These are phyloP conservation scores for Spialia ferax DNA, from an alignment of 2,888 invertebrate genomes.

Conservation along the genomic window DNA sequence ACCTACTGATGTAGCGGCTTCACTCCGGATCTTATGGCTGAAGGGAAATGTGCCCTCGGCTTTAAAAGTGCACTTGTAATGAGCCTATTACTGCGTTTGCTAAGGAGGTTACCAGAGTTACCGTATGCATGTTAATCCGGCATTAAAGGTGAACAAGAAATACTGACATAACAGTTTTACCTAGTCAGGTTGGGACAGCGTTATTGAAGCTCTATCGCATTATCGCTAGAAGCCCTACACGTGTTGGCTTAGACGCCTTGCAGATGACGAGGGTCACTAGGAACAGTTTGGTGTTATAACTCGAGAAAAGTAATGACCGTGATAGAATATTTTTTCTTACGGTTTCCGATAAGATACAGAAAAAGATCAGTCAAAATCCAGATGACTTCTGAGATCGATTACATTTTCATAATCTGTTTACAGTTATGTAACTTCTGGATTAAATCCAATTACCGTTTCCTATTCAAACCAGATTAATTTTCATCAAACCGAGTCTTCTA, in stretches of 20 bases:
- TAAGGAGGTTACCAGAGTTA: constrained; percentile 33
- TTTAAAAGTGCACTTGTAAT: constrained; percentile 21
- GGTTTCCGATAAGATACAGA: background rate
- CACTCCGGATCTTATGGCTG: constrained; percentile 17
- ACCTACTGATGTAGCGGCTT: constrained; percentile 7
- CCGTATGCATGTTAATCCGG: constrained; percentile 47
- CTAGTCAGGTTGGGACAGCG: constrained; percentile 37
- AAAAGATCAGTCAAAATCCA: too few relatives aligned
- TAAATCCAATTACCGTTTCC: background rate
- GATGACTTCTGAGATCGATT: background rate
- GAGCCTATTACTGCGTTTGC: constrained; percentile 16
- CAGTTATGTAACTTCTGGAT: background rate
- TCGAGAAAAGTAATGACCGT: background rate
- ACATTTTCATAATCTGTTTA: background rate
- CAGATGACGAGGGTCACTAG: constrained; percentile 42
- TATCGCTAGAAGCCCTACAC: constrained; percentile 45
- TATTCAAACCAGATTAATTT: background rate
- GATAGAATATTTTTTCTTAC: constrained; percentile 1
- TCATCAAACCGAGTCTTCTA: background rate
- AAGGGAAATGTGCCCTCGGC: constrained; percentile 27
- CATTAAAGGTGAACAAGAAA: constrained; percentile 42
- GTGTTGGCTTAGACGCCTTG: constrained; percentile 44
- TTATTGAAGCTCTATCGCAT: constrained; percentile 43
- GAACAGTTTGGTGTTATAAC: constrained; percentile 14
- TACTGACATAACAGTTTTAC: constrained; percentile 43